Evolutionary conservation across 2,797 vertebrate genomes (phyloP).

Genomic region (Botia almorhae): DNA sequence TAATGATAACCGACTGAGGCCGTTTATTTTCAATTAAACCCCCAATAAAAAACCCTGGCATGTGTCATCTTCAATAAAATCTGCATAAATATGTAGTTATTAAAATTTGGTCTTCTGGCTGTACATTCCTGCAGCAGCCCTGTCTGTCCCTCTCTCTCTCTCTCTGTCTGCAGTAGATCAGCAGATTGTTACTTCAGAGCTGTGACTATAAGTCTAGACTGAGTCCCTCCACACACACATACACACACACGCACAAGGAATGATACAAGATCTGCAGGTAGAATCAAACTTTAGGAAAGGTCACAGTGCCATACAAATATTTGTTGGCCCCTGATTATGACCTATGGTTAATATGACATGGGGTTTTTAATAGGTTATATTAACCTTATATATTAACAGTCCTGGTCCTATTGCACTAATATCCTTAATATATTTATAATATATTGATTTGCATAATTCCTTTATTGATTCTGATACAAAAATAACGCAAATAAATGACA

Average conservation of each 20-base stretch:
- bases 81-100: slow-evolving; percentile 32
- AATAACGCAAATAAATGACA: not conserved
- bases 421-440: not conserved
- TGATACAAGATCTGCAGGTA: not conserved
- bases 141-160: slow-evolving; percentile 17
- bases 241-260: not conserved
- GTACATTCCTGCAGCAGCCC: not conserved
- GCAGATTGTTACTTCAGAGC: not conserved
- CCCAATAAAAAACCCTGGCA: slow-evolving; percentile 6
- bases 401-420: too few species aligned
- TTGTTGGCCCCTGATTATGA: slow-evolving; percentile 11
- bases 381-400: too few species aligned
- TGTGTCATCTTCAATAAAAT: slow-evolving; percentile 32
- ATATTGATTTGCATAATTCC: not conserved
- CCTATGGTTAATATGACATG: not conserved
- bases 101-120: slow-evolving; percentile 23
- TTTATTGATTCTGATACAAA: not conserved
- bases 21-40: not conserved
- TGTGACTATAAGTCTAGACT: slow-evolving; percentile 3
- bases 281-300: slow-evolving; percentile 21
- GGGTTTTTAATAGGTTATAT: too few species aligned
- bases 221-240: not conserved
- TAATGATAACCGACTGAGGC: not conserved
- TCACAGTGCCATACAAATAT: slow-evolving; percentile 30
- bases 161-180: slow-evolving; percentile 22